Evolutionary conservation across 2,888 invertebrate species (phyloP), one percentile per base, ranked within the genome.

Genomic region (Callyntrura guangdongensis): DNA sequence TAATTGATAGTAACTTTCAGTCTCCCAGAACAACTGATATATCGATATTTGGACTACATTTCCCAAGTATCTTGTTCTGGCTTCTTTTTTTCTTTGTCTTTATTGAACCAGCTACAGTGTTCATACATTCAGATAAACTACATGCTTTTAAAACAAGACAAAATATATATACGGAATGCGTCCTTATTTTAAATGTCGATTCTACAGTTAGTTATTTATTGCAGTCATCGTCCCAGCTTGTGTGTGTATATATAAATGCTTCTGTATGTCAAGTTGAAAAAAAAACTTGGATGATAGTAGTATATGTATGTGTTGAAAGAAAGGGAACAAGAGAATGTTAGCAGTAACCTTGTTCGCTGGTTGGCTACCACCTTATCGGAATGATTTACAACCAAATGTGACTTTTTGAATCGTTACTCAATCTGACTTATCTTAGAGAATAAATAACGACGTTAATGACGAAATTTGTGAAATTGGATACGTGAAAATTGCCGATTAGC

Each of bases 321-420:
- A 5, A 2, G n/a, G n/a, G 72, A 72, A 72, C 20, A 45, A 45
- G 17, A 12, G n/a, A 45, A 36, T 45, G 9, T 47, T 20, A 47
- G 9, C 0, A 72, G 72, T 72, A 79, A 47, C 25, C 49, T 53
- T 79, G 53, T 79, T n/a, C 22, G 53, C 12, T 53, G n/a, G 22
- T 77, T 53, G 77, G 53, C 22, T 36, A 14, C 53, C 27, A 67
- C 64, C 90, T 90, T 90, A 90, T 90, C 90, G 25, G 5, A 79
- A 47, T 90, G 90, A 85, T 90, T 90, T 90, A 90, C 79, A 67
- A 64, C 85, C n/a, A 72, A 47, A 89, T 84, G 89, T 89, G 84
- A 77, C 69, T 72, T 82, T 84, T 84, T 84, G 84, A 89, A 77
- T 89, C 49, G 77, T 79, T 77, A 77, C 77, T 89, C 67, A 84